Base-by-base conservation (phyloP, 2,888 invertebrate genomes). In the Gortyna flavago region DNA sequence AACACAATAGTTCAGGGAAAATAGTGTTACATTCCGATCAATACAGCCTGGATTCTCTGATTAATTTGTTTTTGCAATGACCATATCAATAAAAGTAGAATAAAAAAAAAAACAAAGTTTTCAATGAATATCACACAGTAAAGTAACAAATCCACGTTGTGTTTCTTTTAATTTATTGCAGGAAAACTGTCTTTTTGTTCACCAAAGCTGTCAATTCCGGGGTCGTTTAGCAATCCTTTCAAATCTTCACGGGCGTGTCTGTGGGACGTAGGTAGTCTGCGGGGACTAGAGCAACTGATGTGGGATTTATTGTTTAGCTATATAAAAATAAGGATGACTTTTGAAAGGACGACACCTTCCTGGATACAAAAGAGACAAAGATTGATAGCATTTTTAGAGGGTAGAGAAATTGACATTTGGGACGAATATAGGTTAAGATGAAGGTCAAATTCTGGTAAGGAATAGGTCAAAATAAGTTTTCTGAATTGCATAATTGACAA, bases 221-320 rank as follows among this genome's bases (percentile, higher is more conserved):
- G 72, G 75, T 74, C 74, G 68, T 66, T 41, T 70, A 79, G 75
- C 89, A 88, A 90, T 90, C 90, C 89, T 89, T 89, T 89, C 83
- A 87, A 87, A 88, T 89, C 87, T 89, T 89, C 86, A 84, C 87
- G 81, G 84, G 73, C 21, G 81, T 76, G 86, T 74, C 90, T 89
- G 90, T 77, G 83, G 80, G 83, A 80, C 87, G 84, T 79, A 84
- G 90, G 90, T 91, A 91, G 88, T 84, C 85, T 81, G 75, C 69
- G 75, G 79, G 64, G 85, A 81, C 85, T 86, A 79, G 75, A 72
- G 66, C 38, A 48, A 66, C 61, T 48, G 81, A 29, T 59, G 48
- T 16, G 54, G 80, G 84, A 84, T 87, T 85, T 85, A 82, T 83
- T 74, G 67, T 77, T 77, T 68, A 35, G 62, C 21, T 35, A 11